Base-by-base conservation (phyloP, 1,140 invertebrate genomes). In the Drosophila gunungcola region DNA sequence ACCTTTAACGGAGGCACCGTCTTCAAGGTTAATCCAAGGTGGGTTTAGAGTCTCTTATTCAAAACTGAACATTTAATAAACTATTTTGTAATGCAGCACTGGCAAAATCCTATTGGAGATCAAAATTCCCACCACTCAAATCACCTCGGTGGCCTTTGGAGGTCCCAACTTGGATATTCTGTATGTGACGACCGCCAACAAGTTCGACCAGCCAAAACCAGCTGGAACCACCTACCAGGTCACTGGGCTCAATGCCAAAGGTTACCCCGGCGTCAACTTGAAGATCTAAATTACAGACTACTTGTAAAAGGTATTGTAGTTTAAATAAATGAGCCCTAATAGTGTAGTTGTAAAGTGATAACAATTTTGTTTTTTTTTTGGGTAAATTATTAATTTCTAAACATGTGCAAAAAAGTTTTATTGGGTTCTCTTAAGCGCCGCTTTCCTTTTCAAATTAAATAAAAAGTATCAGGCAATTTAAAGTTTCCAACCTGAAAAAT, bases 71-170 rank as follows among this genome's bases (percentile, higher is more conserved):
- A 60, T 9, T 62, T 9, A 43, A 13, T 13, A 10, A 4, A 7
- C 9, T 1, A 32, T 7, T 36, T 32, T 29, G 13, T 70, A 25
- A 42, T 2, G 36, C 3, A 92, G 91, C 55, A 84, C 62, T 46
- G 90, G 91, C 25, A 73, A 91, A 39, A 53, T 91, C 5, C 51
- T 91, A 55, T 60, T 89, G 34, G 80, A 91, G 64, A 92, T 92
- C 42, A 86, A 89, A 43, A 62, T 92, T 43, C 96, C 96, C 3
- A 95, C 95, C 2, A 93, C 93, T 42, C 95, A 96, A 84, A 95
- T 96, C 4, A 97, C 97, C 0, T 97, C 97, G 0, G 95, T 94
- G 0, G 95, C 95, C 52, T 98, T 96, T 91, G 97, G 97, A 7
- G 97, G 97, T 2, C 93, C 94, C 1, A 94, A 96, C 83, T 91